Conservation (phyloP, 1,140 invertebrate species). For the Asobara japonica region DNA sequence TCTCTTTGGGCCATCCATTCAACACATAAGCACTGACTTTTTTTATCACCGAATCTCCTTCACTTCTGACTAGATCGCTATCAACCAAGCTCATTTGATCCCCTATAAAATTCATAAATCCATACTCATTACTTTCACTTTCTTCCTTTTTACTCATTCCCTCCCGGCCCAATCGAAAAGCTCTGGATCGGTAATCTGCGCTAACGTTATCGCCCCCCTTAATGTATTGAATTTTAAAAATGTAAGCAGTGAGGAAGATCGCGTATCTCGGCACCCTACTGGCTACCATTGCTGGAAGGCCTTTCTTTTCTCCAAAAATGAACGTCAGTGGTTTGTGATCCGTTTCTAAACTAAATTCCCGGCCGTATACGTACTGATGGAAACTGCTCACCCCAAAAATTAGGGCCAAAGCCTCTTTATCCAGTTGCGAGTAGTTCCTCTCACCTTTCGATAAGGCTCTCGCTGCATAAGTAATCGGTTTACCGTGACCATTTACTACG, state of each 20-base stretch:
- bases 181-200: conserved; percentile 15
- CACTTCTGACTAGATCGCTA: not conserved
- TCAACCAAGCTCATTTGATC: conserved; percentile 26
- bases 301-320: conserved; percentile 14
- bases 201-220: not conserved
- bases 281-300: conserved; percentile 1
- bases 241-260: not conserved
- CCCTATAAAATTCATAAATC: conserved; percentile 28
- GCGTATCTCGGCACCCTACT: not conserved
- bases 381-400: not conserved
- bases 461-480: not conserved
- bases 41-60: conserved; percentile 26
- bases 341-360: conserved; percentile 9
- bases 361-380: conserved; percentile 5
- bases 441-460: not conserved
- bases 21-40: conserved; percentile 32
- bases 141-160: too few relatives aligned
- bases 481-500: not conserved
- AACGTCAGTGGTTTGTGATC: conserved; percentile 13
- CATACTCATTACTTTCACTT: not conserved
- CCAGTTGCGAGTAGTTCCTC: conserved; percentile 4
- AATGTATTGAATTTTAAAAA: conserved; percentile 16
- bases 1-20: conserved; percentile 35
- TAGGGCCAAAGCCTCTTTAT: conserved; percentile 6
- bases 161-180: not conserved